A percentile compares a stretch with the other conserved stretches of the same genome.
phyloP scores from a whole-genome alignment of 2,888 invertebrate species.

The Netelia melanura region DNA sequence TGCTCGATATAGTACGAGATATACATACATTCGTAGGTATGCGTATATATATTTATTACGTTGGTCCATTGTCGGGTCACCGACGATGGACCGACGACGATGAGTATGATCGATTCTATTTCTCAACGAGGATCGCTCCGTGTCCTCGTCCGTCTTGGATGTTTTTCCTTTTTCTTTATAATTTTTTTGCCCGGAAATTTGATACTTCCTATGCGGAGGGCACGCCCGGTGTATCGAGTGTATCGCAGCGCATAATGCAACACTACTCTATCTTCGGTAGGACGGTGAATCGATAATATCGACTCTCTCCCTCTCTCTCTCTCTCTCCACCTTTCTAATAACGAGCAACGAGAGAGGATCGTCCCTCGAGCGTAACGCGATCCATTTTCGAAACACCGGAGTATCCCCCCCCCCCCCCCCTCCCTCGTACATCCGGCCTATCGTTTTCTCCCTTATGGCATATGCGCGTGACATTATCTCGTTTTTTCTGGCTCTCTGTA shows the following conservation, averaged over 20 bases:
- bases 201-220: no score
- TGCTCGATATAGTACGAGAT: not conserved
- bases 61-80: not conserved
- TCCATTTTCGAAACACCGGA: constrained; percentile 77
- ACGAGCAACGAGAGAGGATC: constrained; percentile 65
- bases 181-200: no score
- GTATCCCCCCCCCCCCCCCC: constrained; percentile 15
- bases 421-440: constrained; percentile 62
- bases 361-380: constrained; percentile 76
- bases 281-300: constrained; percentile 51
- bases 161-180: no score
- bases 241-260: no score
- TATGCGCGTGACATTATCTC: not conserved
- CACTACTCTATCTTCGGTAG: no score
- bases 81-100: not conserved
- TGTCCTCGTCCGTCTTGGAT: no score
- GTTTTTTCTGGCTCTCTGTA: not conserved
- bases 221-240: no score
- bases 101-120: constrained; percentile 10
- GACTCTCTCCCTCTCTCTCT: constrained; percentile 1
- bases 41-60: constrained; percentile 6
- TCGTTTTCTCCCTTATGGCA: constrained; percentile 55
- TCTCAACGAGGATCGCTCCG: not conserved
- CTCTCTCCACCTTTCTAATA: constrained; percentile 68
- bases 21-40: not conserved